These are phyloP conservation scores for Porites australiensis DNA, from an alignment of 64 coral and sea anemone species.

Conservation along the genomic window DNA sequence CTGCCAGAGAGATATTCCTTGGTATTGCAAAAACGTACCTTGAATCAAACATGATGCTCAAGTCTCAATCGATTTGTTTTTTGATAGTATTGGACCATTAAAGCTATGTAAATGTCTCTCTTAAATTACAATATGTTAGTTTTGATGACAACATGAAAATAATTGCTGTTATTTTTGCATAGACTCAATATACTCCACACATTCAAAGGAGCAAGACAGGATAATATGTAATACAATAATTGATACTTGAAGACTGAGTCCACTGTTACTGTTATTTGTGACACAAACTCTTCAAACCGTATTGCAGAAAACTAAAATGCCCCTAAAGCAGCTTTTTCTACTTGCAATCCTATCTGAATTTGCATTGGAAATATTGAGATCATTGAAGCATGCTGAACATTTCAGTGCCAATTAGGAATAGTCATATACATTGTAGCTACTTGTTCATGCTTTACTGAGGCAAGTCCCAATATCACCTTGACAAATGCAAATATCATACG, in stretches of 20 bases:
- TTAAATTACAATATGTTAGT: too few relatives aligned
- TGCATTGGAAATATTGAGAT: conserved; percentile 11
- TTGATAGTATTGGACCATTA: too few relatives aligned
- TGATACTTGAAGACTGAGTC: too few relatives aligned
- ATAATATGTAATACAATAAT: too few relatives aligned
- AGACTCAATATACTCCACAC: too few relatives aligned
- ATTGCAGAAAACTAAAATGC: neutral
- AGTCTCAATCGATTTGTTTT: too few relatives aligned
- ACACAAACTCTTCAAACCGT: neutral
- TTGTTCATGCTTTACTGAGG: neutral
- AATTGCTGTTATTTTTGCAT: too few relatives aligned
- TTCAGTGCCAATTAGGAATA: neutral
- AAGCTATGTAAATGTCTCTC: too few relatives aligned
- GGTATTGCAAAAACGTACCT: neutral
- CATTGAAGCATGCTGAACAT: neutral
- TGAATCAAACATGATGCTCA: neutral
- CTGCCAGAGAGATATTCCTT: neutral
- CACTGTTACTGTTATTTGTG: neutral
- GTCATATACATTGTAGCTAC: too few relatives aligned
- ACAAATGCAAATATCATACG: neutral
- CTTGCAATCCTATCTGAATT: neutral
- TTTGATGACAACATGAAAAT: too few relatives aligned
- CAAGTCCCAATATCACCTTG: neutral
- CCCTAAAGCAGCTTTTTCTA: neutral
- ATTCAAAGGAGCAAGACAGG: too few relatives aligned